phyloP scores from a whole-genome alignment of 2,797 vertebrate species.

The Triplophysa yarkandensis region DNA sequence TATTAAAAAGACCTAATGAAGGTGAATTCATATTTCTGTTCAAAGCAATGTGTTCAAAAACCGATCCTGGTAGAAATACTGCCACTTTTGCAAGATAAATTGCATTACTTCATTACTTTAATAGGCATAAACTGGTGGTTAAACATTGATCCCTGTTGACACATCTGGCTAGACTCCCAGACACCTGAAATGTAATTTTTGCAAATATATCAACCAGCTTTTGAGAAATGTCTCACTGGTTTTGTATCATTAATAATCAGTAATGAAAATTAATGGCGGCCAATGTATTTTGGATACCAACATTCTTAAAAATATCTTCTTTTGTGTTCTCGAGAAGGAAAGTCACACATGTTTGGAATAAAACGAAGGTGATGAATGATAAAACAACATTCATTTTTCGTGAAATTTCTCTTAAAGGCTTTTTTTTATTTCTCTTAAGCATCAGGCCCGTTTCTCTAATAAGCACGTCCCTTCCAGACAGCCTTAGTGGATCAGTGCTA shows the following conservation, averaged over 20 bases:
- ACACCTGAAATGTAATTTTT: not conserved
- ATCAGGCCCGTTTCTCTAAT: constrained; percentile 64
- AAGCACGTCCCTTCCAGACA: constrained; percentile 68
- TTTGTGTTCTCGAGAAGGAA: too few species aligned
- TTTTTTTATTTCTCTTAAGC: constrained; percentile 35
- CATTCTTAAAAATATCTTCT: too few species aligned
- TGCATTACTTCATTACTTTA: not conserved
- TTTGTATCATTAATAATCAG: too few species aligned
- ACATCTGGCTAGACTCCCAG: not conserved
- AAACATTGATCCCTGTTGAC: not conserved
- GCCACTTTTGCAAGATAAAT: not conserved
- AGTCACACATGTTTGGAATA: too few species aligned
- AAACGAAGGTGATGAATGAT: too few species aligned
- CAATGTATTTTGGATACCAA: not conserved
- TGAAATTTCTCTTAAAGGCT: constrained; percentile 37
- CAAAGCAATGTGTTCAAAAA: not conserved
- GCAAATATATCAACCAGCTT: too few species aligned
- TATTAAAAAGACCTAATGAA: not conserved
- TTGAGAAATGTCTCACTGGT: too few species aligned
- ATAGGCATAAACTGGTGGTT: not conserved
- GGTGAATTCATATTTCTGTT: too few species aligned
- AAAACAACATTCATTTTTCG: not conserved
- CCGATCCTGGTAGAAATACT: not conserved
- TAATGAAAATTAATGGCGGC: too few species aligned
- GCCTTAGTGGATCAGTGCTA: constrained; percentile 67